Evolutionary conservation across 2,797 vertebrate genomes (phyloP).

Genomic region (Petrocephalus sullivani): DNA sequence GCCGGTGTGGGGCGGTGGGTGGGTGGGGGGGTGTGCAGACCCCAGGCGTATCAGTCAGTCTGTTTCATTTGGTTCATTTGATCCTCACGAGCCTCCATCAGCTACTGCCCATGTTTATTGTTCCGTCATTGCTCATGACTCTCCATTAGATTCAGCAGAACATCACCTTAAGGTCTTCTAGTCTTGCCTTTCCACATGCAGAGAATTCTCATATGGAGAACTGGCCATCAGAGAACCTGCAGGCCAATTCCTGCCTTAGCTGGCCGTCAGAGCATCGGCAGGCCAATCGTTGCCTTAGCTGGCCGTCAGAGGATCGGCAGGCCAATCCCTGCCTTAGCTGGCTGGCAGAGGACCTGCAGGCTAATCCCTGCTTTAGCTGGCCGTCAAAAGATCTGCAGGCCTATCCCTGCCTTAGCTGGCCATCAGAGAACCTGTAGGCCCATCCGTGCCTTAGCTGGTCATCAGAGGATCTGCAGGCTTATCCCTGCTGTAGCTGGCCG

Average conservation of each 20-base stretch:
- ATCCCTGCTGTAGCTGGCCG: not conserved
- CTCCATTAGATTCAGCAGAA: slow-evolving; percentile 8
- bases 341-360: not conserved
- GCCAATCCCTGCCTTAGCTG: not conserved
- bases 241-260: not conserved
- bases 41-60: not conserved
- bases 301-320: not conserved
- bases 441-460: not conserved
- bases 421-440: no score
- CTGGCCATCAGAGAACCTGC: not conserved
- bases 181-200: not conserved
- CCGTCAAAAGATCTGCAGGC: not conserved
- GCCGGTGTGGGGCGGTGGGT: not conserved
- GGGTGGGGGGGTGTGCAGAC: not conserved
- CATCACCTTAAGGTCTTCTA: not conserved
- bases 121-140: not conserved
- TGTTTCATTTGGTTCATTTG: not conserved
- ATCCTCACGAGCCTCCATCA: not conserved
- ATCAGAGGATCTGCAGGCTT: not conserved
- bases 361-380: no score
- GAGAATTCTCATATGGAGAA: not conserved
- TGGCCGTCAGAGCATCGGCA: not conserved
- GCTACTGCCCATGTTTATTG: not conserved
- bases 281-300: not conserved
- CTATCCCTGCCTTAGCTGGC: not conserved